phyloP scores from a whole-genome alignment of 2,113 vertebrate genomes.

The Vireo altiloquus region DNA sequence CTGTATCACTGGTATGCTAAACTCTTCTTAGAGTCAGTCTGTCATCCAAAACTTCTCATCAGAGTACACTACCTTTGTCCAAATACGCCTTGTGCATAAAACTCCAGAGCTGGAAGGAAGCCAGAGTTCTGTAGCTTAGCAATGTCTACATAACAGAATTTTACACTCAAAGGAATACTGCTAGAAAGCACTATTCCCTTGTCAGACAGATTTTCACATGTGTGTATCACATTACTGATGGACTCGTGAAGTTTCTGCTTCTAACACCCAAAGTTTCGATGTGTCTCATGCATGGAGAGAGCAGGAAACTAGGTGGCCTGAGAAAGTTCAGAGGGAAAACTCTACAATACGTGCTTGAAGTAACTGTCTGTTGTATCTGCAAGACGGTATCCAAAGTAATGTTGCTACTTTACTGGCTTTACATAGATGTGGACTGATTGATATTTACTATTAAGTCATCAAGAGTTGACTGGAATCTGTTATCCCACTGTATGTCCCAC shows the following conservation, averaged over 20 bases:
- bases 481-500: background rate
- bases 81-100: background rate
- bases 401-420: background rate
- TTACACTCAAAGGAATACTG: background rate
- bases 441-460: background rate
- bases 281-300: background rate
- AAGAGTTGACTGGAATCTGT: background rate
- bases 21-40: too few relatives aligned
- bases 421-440: background rate
- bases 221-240: background rate
- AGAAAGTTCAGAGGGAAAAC: background rate
- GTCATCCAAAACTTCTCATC: accelerated
- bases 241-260: background rate
- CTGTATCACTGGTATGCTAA: background rate
- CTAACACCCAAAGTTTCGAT: background rate
- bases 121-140: background rate
- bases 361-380: background rate
- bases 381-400: background rate
- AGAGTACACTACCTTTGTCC: background rate
- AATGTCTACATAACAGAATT: background rate
- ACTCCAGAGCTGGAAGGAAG: background rate
- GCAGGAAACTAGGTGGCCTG: background rate
- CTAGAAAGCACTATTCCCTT: background rate
- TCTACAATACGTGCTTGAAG: background rate
- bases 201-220: background rate